Evolutionary conservation across 2,888 invertebrate genomes (phyloP).

Genomic region (Meghimatium bilineatum): DNA sequence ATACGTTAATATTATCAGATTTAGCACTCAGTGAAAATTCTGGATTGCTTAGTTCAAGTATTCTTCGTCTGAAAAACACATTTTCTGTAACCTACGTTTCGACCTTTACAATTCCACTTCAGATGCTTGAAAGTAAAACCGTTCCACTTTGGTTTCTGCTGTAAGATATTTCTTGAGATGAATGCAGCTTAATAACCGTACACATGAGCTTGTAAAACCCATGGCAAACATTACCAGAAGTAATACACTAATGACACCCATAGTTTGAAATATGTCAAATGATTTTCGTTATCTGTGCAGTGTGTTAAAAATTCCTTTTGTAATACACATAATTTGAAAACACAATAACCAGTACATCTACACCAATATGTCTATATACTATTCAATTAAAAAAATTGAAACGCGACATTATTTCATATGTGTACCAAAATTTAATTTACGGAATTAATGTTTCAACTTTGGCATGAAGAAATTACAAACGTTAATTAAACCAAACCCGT

Average conservation of each 20-base stretch:
- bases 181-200: neutral
- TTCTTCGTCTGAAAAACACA: neutral
- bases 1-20: slow-evolving; percentile 6
- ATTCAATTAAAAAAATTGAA: too few species aligned
- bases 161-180: neutral
- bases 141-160: neutral
- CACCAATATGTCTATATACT: too few species aligned
- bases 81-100: neutral
- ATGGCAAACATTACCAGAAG: neutral
- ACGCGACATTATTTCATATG: too few species aligned
- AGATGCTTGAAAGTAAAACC: neutral
- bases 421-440: too few species aligned
- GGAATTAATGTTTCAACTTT: too few species aligned
- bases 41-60: neutral
- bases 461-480: too few species aligned
- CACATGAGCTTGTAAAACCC: neutral
- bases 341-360: too few species aligned
- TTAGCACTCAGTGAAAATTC: slow-evolving; percentile 7
- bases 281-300: too few species aligned
- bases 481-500: too few species aligned
- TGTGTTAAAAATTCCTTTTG: too few species aligned
- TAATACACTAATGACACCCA: neutral
- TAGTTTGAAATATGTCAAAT: neutral
- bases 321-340: too few species aligned
- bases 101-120: neutral